Conservation (phyloP, 2,113 vertebrate genomes). For the Athene noctua region DNA sequence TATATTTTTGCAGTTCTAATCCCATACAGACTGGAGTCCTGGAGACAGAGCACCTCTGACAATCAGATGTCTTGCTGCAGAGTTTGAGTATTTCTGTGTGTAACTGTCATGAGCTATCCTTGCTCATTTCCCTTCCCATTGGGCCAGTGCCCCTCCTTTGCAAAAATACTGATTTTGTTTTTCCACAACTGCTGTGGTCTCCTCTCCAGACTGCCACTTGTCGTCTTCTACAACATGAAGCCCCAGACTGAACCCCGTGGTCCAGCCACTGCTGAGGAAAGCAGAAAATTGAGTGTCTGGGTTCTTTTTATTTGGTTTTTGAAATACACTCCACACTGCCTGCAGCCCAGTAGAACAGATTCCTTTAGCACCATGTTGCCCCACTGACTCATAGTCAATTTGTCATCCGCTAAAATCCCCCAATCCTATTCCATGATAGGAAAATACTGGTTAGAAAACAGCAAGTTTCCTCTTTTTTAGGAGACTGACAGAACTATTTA, state of each 20-base stretch:
- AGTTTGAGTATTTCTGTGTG: background rate
- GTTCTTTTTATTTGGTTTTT: background rate
- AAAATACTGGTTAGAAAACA: conserved; percentile 30
- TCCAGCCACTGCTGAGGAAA: conserved; percentile 30
- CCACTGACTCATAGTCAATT: conserved; percentile 49
- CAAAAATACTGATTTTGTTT: conserved; percentile 6
- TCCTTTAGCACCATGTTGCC: background rate
- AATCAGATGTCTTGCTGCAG: background rate
- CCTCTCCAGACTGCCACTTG: background rate
- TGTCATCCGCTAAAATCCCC: conserved; percentile 59
- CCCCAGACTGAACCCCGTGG: background rate
- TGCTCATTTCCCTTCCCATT: background rate
- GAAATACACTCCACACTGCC: background rate
- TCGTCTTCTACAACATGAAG: background rate
- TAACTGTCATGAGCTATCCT: conserved; percentile 11
- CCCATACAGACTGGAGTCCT: background rate
- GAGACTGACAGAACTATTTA: conserved; percentile 40
- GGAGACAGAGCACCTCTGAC: background rate
- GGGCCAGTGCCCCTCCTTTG: background rate
- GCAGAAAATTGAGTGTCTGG: conserved; percentile 30
- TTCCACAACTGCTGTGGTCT: background rate
- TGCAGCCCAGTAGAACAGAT: background rate
- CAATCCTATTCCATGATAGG: conserved; percentile 25
- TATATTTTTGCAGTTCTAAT: background rate
- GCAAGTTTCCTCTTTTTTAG: conserved; percentile 48